Conservation (phyloP, 2,113 vertebrate species). For the Elgaria multicarinata region DNA sequence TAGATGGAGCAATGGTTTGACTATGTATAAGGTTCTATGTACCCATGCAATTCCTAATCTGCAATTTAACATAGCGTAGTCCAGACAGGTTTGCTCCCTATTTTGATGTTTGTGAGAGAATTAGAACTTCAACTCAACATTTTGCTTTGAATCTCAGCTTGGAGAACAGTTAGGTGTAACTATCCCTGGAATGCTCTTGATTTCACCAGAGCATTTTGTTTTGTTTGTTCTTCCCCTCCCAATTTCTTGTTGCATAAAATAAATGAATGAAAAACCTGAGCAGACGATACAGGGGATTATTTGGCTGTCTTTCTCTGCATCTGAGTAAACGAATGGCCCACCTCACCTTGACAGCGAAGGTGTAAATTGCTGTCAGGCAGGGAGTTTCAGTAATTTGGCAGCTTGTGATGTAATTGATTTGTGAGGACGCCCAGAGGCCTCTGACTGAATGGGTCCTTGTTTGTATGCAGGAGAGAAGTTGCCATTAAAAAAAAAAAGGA, state of each 20-base stretch:
- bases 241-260: constrained; percentile 24
- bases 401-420: constrained; percentile 53
- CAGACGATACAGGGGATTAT: constrained; percentile 3
- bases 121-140: background rate
- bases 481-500: fast-evolving
- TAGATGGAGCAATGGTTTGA: too few species aligned
- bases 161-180: constrained; percentile 44
- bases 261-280: constrained; percentile 19
- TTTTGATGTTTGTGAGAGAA: background rate
- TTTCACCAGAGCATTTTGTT: background rate
- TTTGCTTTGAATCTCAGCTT: constrained; percentile 40
- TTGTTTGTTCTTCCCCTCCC: background rate
- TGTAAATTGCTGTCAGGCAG: constrained; percentile 43
- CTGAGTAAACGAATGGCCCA: constrained; percentile 28
- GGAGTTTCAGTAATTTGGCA: background rate
- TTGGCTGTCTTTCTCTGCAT: constrained; percentile 15
- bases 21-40: too few species aligned
- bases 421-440: constrained; percentile 33
- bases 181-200: constrained; percentile 51
- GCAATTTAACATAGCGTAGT: background rate
- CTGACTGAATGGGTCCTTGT: constrained; percentile 58
- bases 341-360: constrained; percentile 51
- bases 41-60: background rate
- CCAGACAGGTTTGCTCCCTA: background rate
- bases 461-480: background rate